phyloP scores from a whole-genome alignment of 2,888 invertebrate species.

The Amiota minor region DNA sequence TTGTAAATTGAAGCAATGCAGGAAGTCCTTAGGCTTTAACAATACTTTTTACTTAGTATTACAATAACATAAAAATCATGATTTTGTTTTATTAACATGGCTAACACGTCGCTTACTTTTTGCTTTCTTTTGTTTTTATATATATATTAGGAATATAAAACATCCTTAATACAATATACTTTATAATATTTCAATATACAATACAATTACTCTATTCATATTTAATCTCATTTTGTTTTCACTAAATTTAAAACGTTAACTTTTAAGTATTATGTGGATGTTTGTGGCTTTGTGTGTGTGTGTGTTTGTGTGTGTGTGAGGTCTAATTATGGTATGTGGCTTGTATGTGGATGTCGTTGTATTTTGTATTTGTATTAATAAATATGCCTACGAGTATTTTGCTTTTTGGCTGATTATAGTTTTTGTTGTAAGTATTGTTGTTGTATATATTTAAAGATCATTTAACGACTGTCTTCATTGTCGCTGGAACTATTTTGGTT shows the following conservation, averaged over 20 bases:
- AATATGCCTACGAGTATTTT: constrained; percentile 40
- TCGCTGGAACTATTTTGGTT: constrained; percentile 72
- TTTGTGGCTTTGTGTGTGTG: constrained; percentile 31
- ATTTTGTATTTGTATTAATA: constrained; percentile 37
- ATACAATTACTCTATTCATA: too few relatives aligned
- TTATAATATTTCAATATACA: too few relatives aligned
- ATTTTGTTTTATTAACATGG: too few relatives aligned
- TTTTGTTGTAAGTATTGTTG: constrained; percentile 36
- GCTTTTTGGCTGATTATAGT: constrained; percentile 32
- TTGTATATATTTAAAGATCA: constrained; percentile 20
- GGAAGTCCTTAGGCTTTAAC: too few relatives aligned
- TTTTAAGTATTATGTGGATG: not conserved
- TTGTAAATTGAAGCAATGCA: too few relatives aligned
- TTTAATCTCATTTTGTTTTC: not conserved
- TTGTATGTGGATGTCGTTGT: constrained; percentile 38
- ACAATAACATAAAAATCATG: too few relatives aligned
- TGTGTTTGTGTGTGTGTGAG: constrained; percentile 37
- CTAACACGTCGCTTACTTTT: not conserved
- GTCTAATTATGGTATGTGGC: constrained; percentile 34
- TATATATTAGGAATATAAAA: not conserved
- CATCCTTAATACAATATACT: too few relatives aligned
- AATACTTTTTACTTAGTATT: too few relatives aligned
- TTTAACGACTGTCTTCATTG: constrained; percentile 71
- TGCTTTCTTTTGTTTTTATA: not conserved
- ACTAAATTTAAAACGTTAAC: constrained; percentile 1